phyloP scores from a whole-genome alignment of 2,113 vertebrate species.

The Chunga burmeisteri region DNA sequence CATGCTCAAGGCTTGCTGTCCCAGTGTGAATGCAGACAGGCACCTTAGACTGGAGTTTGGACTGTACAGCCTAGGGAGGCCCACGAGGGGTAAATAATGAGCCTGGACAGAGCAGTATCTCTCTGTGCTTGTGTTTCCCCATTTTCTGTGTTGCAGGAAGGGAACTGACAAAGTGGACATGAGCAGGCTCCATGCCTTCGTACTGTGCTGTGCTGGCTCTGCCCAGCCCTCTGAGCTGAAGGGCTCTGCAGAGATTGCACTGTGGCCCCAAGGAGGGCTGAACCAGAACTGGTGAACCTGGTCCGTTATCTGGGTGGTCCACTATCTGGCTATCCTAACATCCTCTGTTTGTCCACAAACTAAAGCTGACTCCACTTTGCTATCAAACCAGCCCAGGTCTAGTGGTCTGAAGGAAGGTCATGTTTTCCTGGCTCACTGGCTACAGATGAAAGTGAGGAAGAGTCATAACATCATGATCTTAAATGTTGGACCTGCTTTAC shows the following conservation, averaged over 20 bases:
- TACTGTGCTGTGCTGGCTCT: rapidly evolving
- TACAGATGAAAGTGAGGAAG: neutral
- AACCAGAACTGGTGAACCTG: neutral
- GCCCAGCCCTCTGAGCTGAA: neutral
- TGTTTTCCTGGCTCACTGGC: neutral
- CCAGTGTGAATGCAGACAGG: neutral
- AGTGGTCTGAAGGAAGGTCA: neutral
- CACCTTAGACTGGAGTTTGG: neutral
- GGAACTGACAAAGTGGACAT: rapidly evolving
- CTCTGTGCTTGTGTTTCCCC: neutral
- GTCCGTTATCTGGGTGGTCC: neutral
- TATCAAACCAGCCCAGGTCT: neutral
- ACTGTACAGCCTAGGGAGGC: neutral
- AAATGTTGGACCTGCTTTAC: neutral
- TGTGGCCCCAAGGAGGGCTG: neutral
- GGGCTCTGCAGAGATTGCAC: neutral
- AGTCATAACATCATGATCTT: neutral
- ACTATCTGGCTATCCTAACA: neutral
- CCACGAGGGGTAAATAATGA: neutral
- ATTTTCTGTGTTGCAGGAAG: neutral
- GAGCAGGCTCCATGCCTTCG: neutral
- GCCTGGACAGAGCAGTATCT: rapidly evolving
- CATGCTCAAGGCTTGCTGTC: neutral
- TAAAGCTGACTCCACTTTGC: neutral
- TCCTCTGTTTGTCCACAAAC: neutral